Base-by-base conservation (phyloP, 2,113 vertebrate species). In the Triplophysa tibetana region DNA sequence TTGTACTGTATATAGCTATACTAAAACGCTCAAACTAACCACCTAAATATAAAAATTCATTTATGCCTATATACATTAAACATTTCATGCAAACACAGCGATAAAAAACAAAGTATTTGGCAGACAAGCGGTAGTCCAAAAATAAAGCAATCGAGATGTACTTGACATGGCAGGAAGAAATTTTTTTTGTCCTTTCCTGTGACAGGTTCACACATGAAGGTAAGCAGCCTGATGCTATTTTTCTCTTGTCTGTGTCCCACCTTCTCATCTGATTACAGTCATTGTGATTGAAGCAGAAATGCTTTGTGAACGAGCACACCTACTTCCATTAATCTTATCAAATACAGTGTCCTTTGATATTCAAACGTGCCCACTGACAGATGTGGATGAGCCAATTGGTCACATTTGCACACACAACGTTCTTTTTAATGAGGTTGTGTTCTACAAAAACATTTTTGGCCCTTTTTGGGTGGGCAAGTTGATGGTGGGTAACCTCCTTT, bases 261-360 rank as follows among this genome's bases (percentile, higher is more conserved):
- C 41, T 74, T 52, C 66, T 78, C 43, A 82, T 74, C 52, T 63
- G 63, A 66, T 79, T 63, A 78, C 63, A 82, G 41, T 79, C 38
- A 45, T 2, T 26, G 43, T 79, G 65, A 82, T 79, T 56, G 67
- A 56, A 69, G 69, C 16, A 69, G 70, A 82, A 75, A 74, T 3
- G 45, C 64, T 63, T 60, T 24, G 75, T 17, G 75, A 75, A 82
- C 33, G 50, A 72, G 68, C 13, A 50, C 70, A 64, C 62, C 29
- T 60, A 74, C 61, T 73, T 78, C 26, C 74, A 23, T 72, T 78
- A 73, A 38, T 60, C 67, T 54, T 66, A 17, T 52, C 56, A 23
- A 56, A 45, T 26, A 62, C 16, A 14, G 29, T 66, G 19, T 38
- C 50, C 29, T 58, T 72, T 77, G 33, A 66, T 50, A 58, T 26